phyloP scores from a whole-genome alignment of 2,888 invertebrate species.

The Mythimna albipuncta region DNA sequence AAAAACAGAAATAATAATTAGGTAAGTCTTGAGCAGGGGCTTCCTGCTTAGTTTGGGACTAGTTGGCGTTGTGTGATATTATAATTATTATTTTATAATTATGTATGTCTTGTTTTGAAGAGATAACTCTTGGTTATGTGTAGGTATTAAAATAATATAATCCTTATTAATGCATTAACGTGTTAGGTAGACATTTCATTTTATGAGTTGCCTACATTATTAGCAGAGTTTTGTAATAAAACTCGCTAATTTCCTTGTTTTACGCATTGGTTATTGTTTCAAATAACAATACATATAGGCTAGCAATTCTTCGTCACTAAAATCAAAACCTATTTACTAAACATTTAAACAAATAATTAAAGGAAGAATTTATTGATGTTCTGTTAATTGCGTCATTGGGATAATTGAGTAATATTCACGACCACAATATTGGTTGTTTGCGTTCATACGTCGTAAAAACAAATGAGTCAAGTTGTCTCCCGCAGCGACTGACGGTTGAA shows the following conservation, averaged over 20 bases:
- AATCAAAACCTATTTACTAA: slow-evolving; percentile 24
- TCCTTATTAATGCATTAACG: neutral
- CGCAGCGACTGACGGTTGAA: slow-evolving; percentile 60
- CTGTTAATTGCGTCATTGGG: slow-evolving; percentile 45
- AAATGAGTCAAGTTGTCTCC: slow-evolving; percentile 67
- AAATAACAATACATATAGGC: neutral
- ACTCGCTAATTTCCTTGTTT: neutral
- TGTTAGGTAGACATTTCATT: neutral
- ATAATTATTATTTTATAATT: too few relatives aligned
- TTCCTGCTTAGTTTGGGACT: too few relatives aligned
- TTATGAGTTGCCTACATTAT: neutral
- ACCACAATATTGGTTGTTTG: slow-evolving; percentile 43
- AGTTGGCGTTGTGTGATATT: too few relatives aligned
- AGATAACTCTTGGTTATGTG: too few relatives aligned
- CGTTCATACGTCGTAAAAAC: slow-evolving; percentile 38
- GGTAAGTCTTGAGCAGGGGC: too few relatives aligned
- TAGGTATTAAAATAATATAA: too few relatives aligned
- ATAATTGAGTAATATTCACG: slow-evolving; percentile 46
- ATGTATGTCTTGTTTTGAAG: too few relatives aligned
- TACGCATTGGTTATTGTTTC: slow-evolving; percentile 11
- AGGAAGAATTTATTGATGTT: slow-evolving; percentile 22
- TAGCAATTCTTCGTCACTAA: slow-evolving; percentile 9
- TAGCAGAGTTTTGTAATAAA: neutral
- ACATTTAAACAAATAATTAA: slow-evolving; percentile 27
- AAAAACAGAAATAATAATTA: too few relatives aligned